phyloP scores from a whole-genome alignment of 2,888 invertebrate species.

The Lamproptera curius region DNA sequence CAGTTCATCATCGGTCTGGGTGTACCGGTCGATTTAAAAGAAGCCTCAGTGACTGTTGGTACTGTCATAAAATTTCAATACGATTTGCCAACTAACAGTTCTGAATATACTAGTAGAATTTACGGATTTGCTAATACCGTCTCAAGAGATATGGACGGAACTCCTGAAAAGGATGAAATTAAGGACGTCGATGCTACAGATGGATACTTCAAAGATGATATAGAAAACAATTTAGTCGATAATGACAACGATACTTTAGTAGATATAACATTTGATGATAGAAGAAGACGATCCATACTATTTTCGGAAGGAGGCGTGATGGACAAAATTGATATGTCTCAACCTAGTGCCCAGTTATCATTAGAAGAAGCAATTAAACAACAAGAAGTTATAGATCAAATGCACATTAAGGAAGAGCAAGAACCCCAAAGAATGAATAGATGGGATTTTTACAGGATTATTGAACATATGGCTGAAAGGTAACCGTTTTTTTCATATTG shows the following conservation, averaged over 20 bases:
- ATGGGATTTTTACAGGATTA: conserved; percentile 82
- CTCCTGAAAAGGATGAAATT: conserved; percentile 28
- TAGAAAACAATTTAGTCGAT: conserved; percentile 32
- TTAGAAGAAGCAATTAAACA: conserved; percentile 67
- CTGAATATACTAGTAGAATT: conserved; percentile 75
- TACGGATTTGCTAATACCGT: conserved; percentile 64
- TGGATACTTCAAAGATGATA: conserved; percentile 25
- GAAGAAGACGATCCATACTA: conserved; percentile 49
- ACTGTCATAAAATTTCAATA: conserved; percentile 83
- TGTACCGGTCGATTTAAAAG: conserved; percentile 80
- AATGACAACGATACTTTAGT: conserved; percentile 52
- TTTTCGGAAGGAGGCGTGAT: conserved; percentile 58
- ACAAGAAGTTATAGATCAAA: conserved; percentile 67
- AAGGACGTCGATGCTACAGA: conserved; percentile 32
- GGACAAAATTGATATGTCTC: conserved; percentile 32
- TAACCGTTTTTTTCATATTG: too few relatives aligned
- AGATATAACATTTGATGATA: conserved; percentile 61
- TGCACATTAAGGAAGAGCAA: conserved; percentile 39
- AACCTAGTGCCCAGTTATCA: conserved; percentile 44
- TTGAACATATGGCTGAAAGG: conserved; percentile 79
- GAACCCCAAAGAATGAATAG: conserved; percentile 69
- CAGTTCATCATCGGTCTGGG: conserved; percentile 84
- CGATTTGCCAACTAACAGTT: conserved; percentile 80
- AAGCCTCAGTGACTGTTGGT: conserved; percentile 80
- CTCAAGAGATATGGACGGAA: conserved; percentile 59